Evolutionary conservation across 2,888 invertebrate species (phyloP).

Genomic region (Epinotia bilunana): DNA sequence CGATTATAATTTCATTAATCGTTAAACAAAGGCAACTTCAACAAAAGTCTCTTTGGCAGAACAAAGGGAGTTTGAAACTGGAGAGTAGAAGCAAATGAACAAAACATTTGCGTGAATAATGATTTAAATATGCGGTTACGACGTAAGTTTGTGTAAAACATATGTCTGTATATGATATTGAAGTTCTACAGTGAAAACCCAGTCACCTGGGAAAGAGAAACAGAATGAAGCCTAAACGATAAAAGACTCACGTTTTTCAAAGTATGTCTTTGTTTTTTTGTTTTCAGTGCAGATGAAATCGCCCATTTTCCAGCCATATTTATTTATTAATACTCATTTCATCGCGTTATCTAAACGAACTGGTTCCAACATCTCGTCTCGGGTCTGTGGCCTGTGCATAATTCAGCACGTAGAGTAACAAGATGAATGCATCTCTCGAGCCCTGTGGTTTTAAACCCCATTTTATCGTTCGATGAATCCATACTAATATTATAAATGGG

Average conservation of each 20-base stretch:
- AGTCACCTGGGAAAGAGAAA: not conserved
- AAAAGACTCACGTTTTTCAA: no score
- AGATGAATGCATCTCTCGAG: slow-evolving; percentile 18
- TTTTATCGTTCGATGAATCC: not conserved
- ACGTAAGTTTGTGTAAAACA: not conserved
- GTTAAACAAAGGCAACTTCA: slow-evolving; percentile 40
- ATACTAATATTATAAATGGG: no score
- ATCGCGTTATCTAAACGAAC: not conserved
- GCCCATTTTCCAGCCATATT: not conserved
- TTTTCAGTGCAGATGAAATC: not conserved
- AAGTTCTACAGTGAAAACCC: not conserved
- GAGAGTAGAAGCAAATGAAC: slow-evolving; percentile 24
- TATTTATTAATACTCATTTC: not conserved
- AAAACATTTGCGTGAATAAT: slow-evolving; percentile 33
- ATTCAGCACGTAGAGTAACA: slow-evolving; percentile 28
- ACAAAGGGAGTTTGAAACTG: slow-evolving; percentile 34
- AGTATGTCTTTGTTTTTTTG: no score
- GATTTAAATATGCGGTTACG: not conserved
- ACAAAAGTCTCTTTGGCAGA: slow-evolving; percentile 25
- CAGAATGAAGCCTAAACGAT: no score
- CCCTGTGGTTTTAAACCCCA: slow-evolving; percentile 9
- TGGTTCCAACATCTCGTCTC: not conserved
- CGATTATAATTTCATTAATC: slow-evolving; percentile 48
- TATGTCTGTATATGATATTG: not conserved
- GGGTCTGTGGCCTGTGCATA: slow-evolving; percentile 5